These are phyloP conservation scores for Epinephelus fuscoguttatus DNA, from an alignment of 2,113 vertebrate genomes.

Conservation along the genomic window DNA sequence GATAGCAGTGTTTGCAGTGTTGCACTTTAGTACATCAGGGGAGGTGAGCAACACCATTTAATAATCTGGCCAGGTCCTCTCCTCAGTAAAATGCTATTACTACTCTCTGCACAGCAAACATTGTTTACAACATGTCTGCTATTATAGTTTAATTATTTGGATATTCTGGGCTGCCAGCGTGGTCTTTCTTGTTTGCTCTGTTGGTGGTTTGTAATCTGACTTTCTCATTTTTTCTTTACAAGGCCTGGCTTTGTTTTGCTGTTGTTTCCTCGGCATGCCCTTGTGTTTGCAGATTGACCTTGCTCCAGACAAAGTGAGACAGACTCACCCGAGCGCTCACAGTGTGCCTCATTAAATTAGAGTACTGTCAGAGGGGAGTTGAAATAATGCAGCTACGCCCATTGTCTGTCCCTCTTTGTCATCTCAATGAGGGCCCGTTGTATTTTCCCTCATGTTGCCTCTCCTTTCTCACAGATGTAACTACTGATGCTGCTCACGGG, in stretches of 20 bases:
- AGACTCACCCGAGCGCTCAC: constrained; percentile 59
- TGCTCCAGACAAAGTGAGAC: constrained; percentile 75
- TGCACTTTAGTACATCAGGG: constrained; percentile 70
- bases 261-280: constrained; percentile 62
- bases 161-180: constrained; percentile 52
- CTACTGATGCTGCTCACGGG: constrained; percentile 41
- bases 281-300: constrained; percentile 77
- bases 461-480: constrained; percentile 61
- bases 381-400: constrained; percentile 66
- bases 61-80: constrained; percentile 58
- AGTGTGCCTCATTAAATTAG: constrained; percentile 77
- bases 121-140: constrained; percentile 63
- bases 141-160: constrained; percentile 68
- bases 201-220: constrained; percentile 63
- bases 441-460: constrained; percentile 41
- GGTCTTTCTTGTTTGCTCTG: constrained; percentile 68
- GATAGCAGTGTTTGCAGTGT: constrained; percentile 68
- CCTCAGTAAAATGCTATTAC: constrained; percentile 60
- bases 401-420: constrained; percentile 71
- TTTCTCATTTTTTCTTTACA: constrained; percentile 44
- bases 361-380: constrained; percentile 73
- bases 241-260: constrained; percentile 59
- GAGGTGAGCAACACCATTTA: constrained; percentile 65
- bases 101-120: constrained; percentile 45
- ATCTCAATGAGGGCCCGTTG: constrained; percentile 58